A percentile compares a stretch with the other conserved stretches of the same genome.
Evolutionary conservation across 2,888 invertebrate species (phyloP).

Genomic region (Hypsopygia costalis): DNA sequence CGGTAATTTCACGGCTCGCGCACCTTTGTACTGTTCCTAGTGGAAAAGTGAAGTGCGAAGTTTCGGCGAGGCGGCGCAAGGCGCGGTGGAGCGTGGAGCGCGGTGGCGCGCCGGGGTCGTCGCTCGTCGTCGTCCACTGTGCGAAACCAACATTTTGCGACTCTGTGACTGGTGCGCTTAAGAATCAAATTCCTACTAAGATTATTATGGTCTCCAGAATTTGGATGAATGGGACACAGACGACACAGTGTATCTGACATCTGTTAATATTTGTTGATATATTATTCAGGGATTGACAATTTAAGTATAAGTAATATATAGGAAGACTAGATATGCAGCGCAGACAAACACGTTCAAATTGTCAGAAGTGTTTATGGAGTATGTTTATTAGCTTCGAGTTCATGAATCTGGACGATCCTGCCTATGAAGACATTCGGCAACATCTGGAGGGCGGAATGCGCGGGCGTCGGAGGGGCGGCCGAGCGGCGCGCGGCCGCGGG

Average conservation of each 20-base stretch:
- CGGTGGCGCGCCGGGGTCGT: slow-evolving; percentile 55
- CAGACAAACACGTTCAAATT: too few relatives aligned
- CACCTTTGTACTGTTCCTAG: slow-evolving; percentile 63
- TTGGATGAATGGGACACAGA: slow-evolving; percentile 21
- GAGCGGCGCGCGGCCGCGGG: slow-evolving; percentile 39
- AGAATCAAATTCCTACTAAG: slow-evolving; percentile 7
- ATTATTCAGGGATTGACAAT: too few relatives aligned
- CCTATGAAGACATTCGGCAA: slow-evolving; percentile 28
- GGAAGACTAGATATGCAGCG: too few relatives aligned
- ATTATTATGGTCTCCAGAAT: neutral
- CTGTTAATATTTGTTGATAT: too few relatives aligned
- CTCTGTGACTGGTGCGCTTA: slow-evolving; percentile 4
- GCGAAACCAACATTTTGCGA: slow-evolving; percentile 17
- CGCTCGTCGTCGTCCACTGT: slow-evolving; percentile 41
- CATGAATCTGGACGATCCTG: too few relatives aligned
- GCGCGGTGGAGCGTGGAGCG: slow-evolving; percentile 47
- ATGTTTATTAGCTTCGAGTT: too few relatives aligned
- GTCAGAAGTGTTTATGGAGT: too few relatives aligned
- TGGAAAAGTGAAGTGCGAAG: slow-evolving; percentile 78
- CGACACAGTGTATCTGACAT: too few relatives aligned
- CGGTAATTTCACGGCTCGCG: slow-evolving; percentile 73
- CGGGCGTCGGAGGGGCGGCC: slow-evolving; percentile 49
- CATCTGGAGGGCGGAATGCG: slow-evolving; percentile 67
- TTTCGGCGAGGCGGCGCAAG: slow-evolving; percentile 61
- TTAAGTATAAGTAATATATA: too few relatives aligned